phyloP scores from a whole-genome alignment of 2,797 vertebrate species.

The Mus caroli region DNA sequence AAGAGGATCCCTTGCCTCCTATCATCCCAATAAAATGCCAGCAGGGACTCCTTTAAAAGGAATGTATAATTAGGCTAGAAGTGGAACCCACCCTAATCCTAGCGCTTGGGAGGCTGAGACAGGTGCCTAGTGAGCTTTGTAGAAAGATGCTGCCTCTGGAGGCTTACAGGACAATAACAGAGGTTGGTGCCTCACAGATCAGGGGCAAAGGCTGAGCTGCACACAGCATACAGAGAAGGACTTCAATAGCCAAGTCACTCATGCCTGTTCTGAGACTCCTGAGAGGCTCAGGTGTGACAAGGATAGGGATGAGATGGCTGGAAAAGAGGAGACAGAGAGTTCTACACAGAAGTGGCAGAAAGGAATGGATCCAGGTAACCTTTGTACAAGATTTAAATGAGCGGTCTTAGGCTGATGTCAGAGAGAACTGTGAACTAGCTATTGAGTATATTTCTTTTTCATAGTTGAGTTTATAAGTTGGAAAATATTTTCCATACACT shows the following conservation, averaged over 20 bases:
- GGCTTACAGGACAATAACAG: neutral
- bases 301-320: slow-evolving; percentile 7
- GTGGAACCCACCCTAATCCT: neutral
- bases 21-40: neutral
- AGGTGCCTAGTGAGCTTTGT: neutral
- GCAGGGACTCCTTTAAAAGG: slow-evolving; percentile 6
- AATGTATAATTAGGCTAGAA: neutral
- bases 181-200: neutral
- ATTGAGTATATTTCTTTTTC: slow-evolving; percentile 3
- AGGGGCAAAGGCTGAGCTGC: too few relatives aligned
- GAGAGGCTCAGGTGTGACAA: neutral
- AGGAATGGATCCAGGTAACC: neutral
- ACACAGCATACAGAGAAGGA: neutral
- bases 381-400: slow-evolving; percentile 33
- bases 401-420: neutral
- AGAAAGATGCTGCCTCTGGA: neutral
- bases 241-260: neutral
- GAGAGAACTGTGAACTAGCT: slow-evolving; percentile 29
- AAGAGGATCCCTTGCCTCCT: neutral
- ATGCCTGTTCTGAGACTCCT: neutral
- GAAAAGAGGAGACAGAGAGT: neutral
- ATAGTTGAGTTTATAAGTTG: slow-evolving; percentile 48
- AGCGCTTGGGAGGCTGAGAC: neutral
- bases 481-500: slow-evolving; percentile 28
- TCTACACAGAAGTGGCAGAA: neutral